Percentiles rank a stretch among this genome's conserved stretches.
Evolutionary conservation across 2,888 invertebrate species (phyloP).

Genomic region (Epiblema foenella): DNA sequence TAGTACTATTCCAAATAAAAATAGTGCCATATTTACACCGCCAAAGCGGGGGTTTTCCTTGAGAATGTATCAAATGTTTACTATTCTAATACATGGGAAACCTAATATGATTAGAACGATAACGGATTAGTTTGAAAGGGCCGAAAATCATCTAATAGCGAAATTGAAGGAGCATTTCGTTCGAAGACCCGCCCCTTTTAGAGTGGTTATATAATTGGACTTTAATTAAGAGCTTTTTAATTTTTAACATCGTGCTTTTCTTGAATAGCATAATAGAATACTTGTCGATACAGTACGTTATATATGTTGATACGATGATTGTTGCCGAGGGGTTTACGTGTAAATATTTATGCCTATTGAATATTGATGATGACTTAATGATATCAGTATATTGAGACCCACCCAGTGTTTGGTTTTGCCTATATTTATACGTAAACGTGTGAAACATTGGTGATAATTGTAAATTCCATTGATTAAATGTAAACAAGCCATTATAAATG

Average conservation of each 20-base stretch:
- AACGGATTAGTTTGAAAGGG: not conserved
- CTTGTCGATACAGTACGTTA: conserved; percentile 47
- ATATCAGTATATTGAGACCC: conserved; percentile 18
- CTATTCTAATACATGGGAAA: too few species aligned
- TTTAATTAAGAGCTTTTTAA: conserved; percentile 64
- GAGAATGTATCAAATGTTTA: too few species aligned
- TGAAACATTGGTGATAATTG: conserved; percentile 48
- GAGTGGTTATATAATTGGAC: conserved; percentile 65
- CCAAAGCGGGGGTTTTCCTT: too few species aligned
- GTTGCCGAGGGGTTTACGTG: conserved; percentile 58
- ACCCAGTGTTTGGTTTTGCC: conserved; percentile 41
- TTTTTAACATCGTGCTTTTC: conserved; percentile 58
- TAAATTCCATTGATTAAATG: conserved; percentile 67
- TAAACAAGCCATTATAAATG: conserved; percentile 64
- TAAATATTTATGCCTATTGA: conserved; percentile 41
- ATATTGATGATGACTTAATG: conserved; percentile 29
- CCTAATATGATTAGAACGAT: too few species aligned
- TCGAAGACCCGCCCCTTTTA: conserved; percentile 50
- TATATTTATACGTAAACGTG: conserved; percentile 64
- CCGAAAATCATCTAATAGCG: not conserved
- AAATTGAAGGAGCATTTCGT: not conserved
- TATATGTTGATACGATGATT: conserved; percentile 53
- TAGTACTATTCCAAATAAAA: too few species aligned
- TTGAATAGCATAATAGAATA: conserved; percentile 53
- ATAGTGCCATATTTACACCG: too few species aligned